phyloP scores from a whole-genome alignment of 2,113 vertebrate species.

The Prionailurus bengalensis region DNA sequence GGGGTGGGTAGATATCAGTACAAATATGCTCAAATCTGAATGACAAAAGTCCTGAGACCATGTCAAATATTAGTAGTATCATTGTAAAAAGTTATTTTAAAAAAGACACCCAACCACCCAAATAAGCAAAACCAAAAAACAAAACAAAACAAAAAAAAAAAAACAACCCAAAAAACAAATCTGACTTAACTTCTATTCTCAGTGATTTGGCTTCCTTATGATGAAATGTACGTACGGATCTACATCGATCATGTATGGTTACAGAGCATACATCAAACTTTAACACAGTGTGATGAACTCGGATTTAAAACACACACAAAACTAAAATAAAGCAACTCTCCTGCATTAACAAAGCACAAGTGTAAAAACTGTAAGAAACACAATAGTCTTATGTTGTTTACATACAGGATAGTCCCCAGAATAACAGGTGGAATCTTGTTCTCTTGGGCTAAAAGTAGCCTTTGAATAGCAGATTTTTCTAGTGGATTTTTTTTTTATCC shows the following conservation, averaged over 20 bases:
- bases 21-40: background rate
- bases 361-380: background rate
- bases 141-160: background rate
- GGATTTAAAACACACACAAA: background rate
- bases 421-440: background rate
- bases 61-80: background rate
- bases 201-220: background rate
- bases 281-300: background rate
- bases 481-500: background rate
- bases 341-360: background rate
- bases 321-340: background rate
- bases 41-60: background rate
- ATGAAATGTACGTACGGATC: background rate
- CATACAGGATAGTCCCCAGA: background rate
- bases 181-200: background rate
- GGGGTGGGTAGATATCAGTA: background rate
- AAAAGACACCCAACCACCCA: background rate
- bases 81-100: background rate
- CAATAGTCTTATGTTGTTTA: background rate
- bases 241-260: background rate
- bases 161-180: background rate
- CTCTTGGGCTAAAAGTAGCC: background rate
- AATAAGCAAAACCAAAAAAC: background rate
- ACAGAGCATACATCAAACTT: background rate
- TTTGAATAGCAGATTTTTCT: background rate